Base-by-base conservation (phyloP, 23 tunicate species). In the Clavelina lepadiformis region DNA sequence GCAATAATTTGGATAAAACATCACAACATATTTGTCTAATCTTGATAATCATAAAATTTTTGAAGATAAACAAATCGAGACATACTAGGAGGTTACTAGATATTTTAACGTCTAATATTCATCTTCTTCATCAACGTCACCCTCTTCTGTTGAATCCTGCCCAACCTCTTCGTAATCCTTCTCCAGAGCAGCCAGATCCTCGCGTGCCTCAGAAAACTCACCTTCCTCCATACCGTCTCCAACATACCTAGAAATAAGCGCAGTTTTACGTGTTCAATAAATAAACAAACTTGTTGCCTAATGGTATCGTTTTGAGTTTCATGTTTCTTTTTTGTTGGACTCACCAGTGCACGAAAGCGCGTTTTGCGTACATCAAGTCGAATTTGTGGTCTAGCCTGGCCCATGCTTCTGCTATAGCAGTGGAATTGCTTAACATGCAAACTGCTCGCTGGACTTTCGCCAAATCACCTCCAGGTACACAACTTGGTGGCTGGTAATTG, bases 171-270 rank as follows among this genome's bases (percentile, higher is more conserved):
- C 98, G 72, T 91, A 91, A 73, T 91, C 98, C 70, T 91, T 91
- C 82, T 91, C 98, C 63, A 91, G 69, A 55, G 98, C 98, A 50
- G 98, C 98, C 52, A 91, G 68, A 78, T 91, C 98, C 71, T 91
- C 98, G 35, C 98, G 98, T 59, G 98, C 98, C 54, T 91, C 98
- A 28, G 98, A 85, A 77, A 91, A 91, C 65, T 91, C 98, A 4
- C 98, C 98, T 75, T 91, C 98, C 58, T 91, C 98, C 96, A 88
- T 88, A 36, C 96, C 96, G 38, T 88, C 96, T 18, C 96, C 96
- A 65, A 88, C 96, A 47, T 84, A 82, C 87, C 87, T 80, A 41
- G 15, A 41, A 41, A 41, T 11, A 11, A 41, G 49, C 49, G 49
- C 49, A 11, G 49, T 15, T 41, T 11, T 11, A 11, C 11, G 49